Evolutionary conservation across 2,888 invertebrate species (phyloP), one percentile per base, ranked within the genome.

Genomic region (Phyllotreta cruciferae): DNA sequence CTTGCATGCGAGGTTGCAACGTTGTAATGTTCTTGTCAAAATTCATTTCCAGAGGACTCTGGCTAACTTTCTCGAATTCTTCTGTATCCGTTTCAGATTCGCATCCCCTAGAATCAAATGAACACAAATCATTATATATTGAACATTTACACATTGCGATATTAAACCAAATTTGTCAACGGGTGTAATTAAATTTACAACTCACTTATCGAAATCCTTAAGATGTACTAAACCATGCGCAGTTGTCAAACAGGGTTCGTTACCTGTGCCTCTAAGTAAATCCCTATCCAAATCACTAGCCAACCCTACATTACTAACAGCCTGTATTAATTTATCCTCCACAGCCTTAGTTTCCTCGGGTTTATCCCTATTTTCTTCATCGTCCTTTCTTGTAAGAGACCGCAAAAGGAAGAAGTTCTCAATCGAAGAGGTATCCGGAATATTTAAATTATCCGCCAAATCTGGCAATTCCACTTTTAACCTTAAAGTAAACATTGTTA

Each of bases 61-160:
- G 89, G 10, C 87, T 85, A 6, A 93, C 87, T 77, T 90, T 90
- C 81, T 93, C 93, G 81, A 92, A 93, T 75, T 92, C 93, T 74
- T 92, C 91, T 0, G 90, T 89, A 75, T 93, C 92, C 0, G 90
- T 90, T 81, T 91, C 91, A 0, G 91, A 92, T 77, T 92, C 92
- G 76, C 90, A 89, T 67, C 88, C 90, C 77, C 91, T 91, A 81
- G 64, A 56, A 47, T 2, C 41, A 41, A 41, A n/a, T 41, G 10
- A 9, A 41, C 41, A 41, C 10, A 38, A 11, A 10, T 42, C 11
- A 42, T 10, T 10, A 41, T 41, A 8, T 8, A 41, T 6, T 10
- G 11, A 8, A 10, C 3, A 41, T 41, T 13, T 44, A 44, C 44
- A 44, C 11, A 13, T 11, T 44, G 44, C 14, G 6, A 3, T 7